A percentile compares a stretch with the other conserved stretches of the same genome.
phyloP scores from a whole-genome alignment of 2,888 invertebrate genomes.

The Stenodema calcarata region DNA sequence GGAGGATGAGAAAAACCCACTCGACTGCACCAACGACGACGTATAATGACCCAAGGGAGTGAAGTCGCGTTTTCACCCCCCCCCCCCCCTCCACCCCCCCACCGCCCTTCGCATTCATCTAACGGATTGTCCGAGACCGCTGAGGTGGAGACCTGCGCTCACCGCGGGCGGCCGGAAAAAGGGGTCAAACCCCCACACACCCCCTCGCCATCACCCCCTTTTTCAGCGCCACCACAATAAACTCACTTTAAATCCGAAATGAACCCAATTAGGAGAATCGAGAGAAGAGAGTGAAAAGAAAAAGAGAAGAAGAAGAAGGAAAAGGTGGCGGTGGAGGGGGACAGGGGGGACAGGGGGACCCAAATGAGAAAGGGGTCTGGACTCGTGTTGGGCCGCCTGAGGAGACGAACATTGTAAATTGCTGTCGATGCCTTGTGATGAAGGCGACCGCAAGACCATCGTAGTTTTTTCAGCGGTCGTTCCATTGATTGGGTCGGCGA shows the following conservation, averaged over 20 bases:
- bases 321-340: background rate
- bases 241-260: slow-evolving; percentile 28
- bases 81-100: too few species aligned
- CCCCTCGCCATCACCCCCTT: background rate
- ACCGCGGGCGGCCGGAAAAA: slow-evolving; percentile 27
- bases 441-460: slow-evolving; percentile 43
- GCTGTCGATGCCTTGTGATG: slow-evolving; percentile 37
- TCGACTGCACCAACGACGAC: background rate
- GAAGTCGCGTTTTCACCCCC: slow-evolving; percentile 34
- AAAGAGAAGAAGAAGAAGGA: background rate
- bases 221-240: too few species aligned
- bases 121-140: slow-evolving; percentile 32
- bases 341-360: background rate
- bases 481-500: slow-evolving; percentile 52
- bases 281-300: background rate
- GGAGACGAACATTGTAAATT: slow-evolving; percentile 23
- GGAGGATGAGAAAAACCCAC: background rate
- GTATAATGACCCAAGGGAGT: background rate
- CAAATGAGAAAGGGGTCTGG: background rate
- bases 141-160: slow-evolving; percentile 41
- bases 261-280: slow-evolving; percentile 3
- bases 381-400: slow-evolving; percentile 2
- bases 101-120: background rate
- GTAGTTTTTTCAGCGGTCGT: slow-evolving; percentile 53
- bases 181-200: background rate